These are phyloP conservation scores for Numenius arquata DNA, from an alignment of 2,113 vertebrate genomes.

Conservation along the genomic window DNA sequence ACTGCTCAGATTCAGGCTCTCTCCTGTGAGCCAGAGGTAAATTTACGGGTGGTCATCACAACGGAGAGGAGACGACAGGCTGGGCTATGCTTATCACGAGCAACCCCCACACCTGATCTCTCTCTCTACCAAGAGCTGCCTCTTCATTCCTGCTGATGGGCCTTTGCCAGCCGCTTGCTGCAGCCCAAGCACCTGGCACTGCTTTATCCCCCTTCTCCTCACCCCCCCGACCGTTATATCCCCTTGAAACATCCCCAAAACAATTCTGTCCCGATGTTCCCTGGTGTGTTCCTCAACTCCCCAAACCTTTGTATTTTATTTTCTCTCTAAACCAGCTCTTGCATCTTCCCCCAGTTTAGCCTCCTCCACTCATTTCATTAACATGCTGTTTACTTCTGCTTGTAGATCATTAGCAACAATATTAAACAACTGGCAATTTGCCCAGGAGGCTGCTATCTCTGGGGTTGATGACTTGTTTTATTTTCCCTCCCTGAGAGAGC, in stretches of 20 bases:
- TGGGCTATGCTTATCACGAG: neutral
- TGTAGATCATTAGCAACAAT: slow-evolving; percentile 64
- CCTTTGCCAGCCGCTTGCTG: rapidly evolving
- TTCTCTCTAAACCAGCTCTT: neutral
- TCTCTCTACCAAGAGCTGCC: neutral
- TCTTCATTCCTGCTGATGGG: neutral
- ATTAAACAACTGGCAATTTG: slow-evolving; percentile 65
- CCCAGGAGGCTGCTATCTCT: slow-evolving; percentile 43
- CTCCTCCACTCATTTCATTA: slow-evolving; percentile 59
- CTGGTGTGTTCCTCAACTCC: neutral
- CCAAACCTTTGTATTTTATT: neutral
- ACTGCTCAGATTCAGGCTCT: neutral
- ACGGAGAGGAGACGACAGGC: neutral
- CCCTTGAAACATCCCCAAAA: neutral
- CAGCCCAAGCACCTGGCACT: neutral
- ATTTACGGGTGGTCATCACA: neutral
- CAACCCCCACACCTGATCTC: neutral
- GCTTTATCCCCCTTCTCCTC: neutral
- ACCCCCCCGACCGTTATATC: rapidly evolving
- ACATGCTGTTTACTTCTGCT: slow-evolving; percentile 59
- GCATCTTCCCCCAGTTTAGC: neutral
- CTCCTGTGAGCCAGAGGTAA: neutral
- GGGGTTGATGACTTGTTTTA: slow-evolving; percentile 50
- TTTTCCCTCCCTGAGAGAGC: neutral
- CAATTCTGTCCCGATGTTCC: neutral